phyloP scores from a whole-genome alignment of 2,888 invertebrate species.

The Gonocerus acuteangulatus region DNA sequence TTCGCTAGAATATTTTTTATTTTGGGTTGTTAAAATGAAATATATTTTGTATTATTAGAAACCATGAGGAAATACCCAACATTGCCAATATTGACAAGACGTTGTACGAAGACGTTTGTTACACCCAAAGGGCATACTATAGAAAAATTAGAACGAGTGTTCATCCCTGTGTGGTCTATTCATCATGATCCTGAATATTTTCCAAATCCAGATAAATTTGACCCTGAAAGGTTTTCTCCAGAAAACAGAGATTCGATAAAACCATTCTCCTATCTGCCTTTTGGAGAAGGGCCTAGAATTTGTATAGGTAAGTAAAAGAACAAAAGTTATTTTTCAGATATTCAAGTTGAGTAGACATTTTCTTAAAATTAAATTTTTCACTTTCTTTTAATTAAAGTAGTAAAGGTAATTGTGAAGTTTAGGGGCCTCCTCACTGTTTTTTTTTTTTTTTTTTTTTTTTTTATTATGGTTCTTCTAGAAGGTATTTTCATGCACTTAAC shows the following conservation, averaged over 20 bases:
- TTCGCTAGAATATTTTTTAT: no score
- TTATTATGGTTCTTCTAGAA: no score
- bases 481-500: no score
- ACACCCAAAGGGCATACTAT: conserved; percentile 36
- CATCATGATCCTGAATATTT: conserved; percentile 55
- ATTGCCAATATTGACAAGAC: conserved; percentile 41
- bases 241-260: conserved; percentile 50
- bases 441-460: no score
- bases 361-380: no score
- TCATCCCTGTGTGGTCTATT: conserved; percentile 52
- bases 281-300: conserved; percentile 41
- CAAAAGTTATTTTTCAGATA: no score
- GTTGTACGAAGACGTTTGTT: conserved; percentile 42
- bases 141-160: conserved; percentile 43
- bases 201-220: conserved; percentile 54
- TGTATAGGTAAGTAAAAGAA: conserved; percentile 49
- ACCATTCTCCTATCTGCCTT: conserved; percentile 50
- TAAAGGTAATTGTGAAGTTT: no score
- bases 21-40: no score
- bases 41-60: no score
- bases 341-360: no score
- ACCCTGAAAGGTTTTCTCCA: conserved; percentile 53
- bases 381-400: no score
- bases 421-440: no score
- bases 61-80: conserved; percentile 44